Evolutionary conservation across 2,113 vertebrate species (phyloP).

Genomic region (Himantopus leucocephalus): DNA sequence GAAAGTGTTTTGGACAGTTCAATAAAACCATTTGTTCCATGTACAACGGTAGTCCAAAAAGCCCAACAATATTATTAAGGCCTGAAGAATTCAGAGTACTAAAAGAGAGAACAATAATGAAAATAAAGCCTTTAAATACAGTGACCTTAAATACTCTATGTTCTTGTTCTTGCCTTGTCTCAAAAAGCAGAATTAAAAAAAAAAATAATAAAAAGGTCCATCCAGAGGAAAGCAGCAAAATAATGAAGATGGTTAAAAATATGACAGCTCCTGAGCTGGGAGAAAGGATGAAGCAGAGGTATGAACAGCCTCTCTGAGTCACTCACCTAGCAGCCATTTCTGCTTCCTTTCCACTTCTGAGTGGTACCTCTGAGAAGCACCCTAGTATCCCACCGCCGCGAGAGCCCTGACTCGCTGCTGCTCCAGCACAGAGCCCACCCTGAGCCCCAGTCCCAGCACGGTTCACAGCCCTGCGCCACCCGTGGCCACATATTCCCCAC

Average conservation of each 20-base stretch:
- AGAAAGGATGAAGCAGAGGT: background rate
- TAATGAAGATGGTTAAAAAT: constrained; percentile 13
- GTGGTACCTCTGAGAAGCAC: background rate
- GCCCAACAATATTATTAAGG: constrained; percentile 26
- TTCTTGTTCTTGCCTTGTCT: background rate
- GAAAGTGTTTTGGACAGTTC: constrained; percentile 50
- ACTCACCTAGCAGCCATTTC: background rate
- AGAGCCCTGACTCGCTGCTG: fast-evolving
- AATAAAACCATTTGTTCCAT: constrained; percentile 36
- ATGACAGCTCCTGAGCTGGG: background rate
- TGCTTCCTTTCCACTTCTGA: background rate
- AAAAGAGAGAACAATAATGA: constrained; percentile 12
- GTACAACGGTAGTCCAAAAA: constrained; percentile 15
- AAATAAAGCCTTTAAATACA: constrained; percentile 31
- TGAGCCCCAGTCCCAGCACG: fast-evolving
- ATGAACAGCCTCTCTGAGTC: background rate
- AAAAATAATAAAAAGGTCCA: background rate
- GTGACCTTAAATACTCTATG: background rate
- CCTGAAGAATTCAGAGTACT: background rate
- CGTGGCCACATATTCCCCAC: fast-evolving
- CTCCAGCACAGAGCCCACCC: background rate
- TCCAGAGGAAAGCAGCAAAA: background rate
- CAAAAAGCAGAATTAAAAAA: background rate
- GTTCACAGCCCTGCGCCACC: background rate
- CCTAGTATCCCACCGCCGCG: fast-evolving